A percentile compares a stretch with the other conserved stretches of the same genome.
Evolutionary conservation across 2,888 invertebrate species (phyloP).

Genomic region (Latheticus oryzae): DNA sequence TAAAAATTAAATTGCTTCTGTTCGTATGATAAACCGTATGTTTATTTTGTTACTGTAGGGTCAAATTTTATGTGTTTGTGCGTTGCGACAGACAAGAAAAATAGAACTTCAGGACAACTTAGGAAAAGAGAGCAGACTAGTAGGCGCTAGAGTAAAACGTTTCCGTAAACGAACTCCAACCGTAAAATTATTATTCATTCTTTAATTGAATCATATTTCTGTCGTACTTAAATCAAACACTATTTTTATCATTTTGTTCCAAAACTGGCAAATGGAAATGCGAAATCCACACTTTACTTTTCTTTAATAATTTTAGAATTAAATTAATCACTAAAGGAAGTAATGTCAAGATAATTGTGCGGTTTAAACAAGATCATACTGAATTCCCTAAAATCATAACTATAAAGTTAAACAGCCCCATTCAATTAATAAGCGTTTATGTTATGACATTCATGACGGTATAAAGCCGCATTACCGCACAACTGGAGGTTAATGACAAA

Average conservation of each 20-base stretch:
- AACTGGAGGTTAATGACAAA: constrained; percentile 36
- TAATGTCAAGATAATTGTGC: constrained; percentile 28
- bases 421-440: constrained; percentile 42
- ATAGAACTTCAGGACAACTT: constrained; percentile 37
- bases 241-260: constrained; percentile 27
- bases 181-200: constrained; percentile 39
- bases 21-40: constrained; percentile 33
- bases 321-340: no score
- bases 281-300: no score
- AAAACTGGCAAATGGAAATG: constrained; percentile 31
- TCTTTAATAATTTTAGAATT: no score
- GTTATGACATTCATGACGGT: constrained; percentile 36
- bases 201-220: constrained; percentile 35
- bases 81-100: constrained; percentile 38
- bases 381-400: constrained; percentile 40
- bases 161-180: constrained; percentile 35
- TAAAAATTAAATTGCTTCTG: constrained; percentile 29
- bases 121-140: constrained; percentile 37
- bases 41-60: constrained; percentile 33
- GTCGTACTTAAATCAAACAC: constrained; percentile 20
- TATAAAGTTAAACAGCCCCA: constrained; percentile 41
- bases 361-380: constrained; percentile 27
- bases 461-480: constrained; percentile 35
- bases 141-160: constrained; percentile 39
- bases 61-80: constrained; percentile 41